Base-by-base conservation (phyloP, 2,888 invertebrate species). In the Micoletzkya japonica region DNA sequence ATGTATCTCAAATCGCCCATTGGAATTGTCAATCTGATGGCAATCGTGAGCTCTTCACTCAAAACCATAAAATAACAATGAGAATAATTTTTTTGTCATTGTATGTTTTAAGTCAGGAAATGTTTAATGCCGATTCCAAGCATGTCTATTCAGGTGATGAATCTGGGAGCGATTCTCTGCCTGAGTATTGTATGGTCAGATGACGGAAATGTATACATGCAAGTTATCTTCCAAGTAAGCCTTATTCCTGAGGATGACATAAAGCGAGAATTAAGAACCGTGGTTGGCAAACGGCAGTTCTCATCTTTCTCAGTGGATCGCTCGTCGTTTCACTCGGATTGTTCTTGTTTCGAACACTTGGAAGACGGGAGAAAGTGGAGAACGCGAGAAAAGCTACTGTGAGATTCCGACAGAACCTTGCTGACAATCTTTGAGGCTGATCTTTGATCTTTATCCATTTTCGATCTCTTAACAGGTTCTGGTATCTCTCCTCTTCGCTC, bases 121-220 rank as follows among this genome's bases (percentile, higher is more conserved):
- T 52, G 24, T 6, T 52, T 6, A 52, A 52, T 17, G 10, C 17
- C 10, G 6, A 6, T 20, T 14, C 52, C 52, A 6, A n/a, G 10
- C 7, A 39, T 39, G 39, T 10, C 34, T 3, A 14, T 52, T 24
- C n/a, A 67, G 67, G 10, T 57, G 20, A 44, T 67, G 26, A 67
- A 67, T 26, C 4, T 56, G 7, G 67, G 56, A 1, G 67, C 67
- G 2, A 37, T 67, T 10, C 44, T 67, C 56, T 57, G 57, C 7
- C 10, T 56, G 6, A 30, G 67, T 6, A 56, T 67, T 1, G 37
- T 7, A 20, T 67, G 67, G 67, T 24, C 36, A 6, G 57, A 56
- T 1, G 67, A 57, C 1, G 67, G 67, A 26, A 28, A 67, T 57
- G 67, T 67, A 4, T 44, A 30, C 67, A 67, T 67, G 57, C 67